These are phyloP conservation scores for Peromyscus melanophrys DNA, from an alignment of 2,797 vertebrate species.

Conservation along the genomic window DNA sequence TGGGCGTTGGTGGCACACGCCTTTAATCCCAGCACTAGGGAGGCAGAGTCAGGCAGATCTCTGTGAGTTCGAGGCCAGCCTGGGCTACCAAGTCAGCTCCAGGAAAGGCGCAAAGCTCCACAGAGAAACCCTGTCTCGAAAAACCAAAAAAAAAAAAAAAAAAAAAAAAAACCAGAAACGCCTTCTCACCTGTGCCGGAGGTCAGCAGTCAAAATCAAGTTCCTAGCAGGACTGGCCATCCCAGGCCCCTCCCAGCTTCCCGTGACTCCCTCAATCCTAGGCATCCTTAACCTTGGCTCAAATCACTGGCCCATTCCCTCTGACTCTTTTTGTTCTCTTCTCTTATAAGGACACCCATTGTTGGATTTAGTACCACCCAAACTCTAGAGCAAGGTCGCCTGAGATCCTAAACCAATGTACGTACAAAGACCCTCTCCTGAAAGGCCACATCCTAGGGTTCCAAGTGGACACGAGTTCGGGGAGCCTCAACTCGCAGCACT, in stretches of 20 bases:
- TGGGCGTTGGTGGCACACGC: too few species aligned
- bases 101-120: too few species aligned
- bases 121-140: too few species aligned
- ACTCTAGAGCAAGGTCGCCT: neutral
- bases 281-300: neutral
- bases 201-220: neutral
- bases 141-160: too few species aligned
- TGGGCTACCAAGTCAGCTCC: too few species aligned
- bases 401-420: neutral
- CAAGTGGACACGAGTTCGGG: rapidly evolving
- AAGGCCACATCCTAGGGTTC: neutral
- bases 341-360: neutral
- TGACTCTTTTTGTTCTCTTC: neutral
- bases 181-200: neutral
- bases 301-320: neutral
- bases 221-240: neutral
- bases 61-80: too few species aligned
- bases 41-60: too few species aligned
- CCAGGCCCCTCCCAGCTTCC: neutral
- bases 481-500: neutral
- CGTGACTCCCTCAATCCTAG: neutral
- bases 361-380: neutral
- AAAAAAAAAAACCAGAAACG: too few species aligned
- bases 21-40: too few species aligned
- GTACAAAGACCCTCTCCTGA: neutral